Percentiles rank a stretch among this genome's conserved stretches.
Conservation (phyloP, 2,888 invertebrate genomes). For the Temnothorax rugatulus region DNA sequence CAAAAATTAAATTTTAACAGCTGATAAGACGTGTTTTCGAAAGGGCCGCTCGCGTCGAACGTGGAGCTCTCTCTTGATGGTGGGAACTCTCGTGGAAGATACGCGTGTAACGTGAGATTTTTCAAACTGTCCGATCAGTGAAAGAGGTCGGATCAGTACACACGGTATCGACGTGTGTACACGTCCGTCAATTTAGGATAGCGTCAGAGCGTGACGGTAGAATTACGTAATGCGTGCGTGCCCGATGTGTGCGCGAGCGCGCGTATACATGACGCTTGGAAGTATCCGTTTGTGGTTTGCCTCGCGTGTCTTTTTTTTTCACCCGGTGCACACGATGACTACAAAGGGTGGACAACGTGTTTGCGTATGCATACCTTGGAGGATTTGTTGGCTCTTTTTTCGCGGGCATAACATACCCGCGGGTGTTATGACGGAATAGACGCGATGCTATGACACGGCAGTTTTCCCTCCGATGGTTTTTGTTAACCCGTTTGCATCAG, state of each 20-base stretch:
- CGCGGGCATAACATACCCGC: constrained; percentile 80
- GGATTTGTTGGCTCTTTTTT: constrained; percentile 79
- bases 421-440: constrained; percentile 53
- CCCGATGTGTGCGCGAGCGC: constrained; percentile 47
- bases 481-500: constrained; percentile 55
- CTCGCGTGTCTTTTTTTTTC: constrained; percentile 45
- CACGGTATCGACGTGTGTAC: constrained; percentile 53
- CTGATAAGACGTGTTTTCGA: neutral
- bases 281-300: constrained; percentile 54
- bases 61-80: neutral
- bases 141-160: constrained; percentile 58
- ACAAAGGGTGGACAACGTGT: constrained; percentile 54
- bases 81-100: constrained; percentile 24
- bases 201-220: constrained; percentile 81
- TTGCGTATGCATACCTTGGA: constrained; percentile 61
- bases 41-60: neutral
- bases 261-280: constrained; percentile 48
- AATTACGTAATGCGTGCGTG: constrained; percentile 72
- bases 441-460: constrained; percentile 52
- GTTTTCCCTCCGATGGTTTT: constrained; percentile 44
- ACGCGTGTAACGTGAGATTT: constrained; percentile 40
- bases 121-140: constrained; percentile 50
- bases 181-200: constrained; percentile 81
- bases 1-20: neutral
- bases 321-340: constrained; percentile 33